Base-by-base conservation (phyloP, 2,888 invertebrate species). In the Pyralis farinalis region DNA sequence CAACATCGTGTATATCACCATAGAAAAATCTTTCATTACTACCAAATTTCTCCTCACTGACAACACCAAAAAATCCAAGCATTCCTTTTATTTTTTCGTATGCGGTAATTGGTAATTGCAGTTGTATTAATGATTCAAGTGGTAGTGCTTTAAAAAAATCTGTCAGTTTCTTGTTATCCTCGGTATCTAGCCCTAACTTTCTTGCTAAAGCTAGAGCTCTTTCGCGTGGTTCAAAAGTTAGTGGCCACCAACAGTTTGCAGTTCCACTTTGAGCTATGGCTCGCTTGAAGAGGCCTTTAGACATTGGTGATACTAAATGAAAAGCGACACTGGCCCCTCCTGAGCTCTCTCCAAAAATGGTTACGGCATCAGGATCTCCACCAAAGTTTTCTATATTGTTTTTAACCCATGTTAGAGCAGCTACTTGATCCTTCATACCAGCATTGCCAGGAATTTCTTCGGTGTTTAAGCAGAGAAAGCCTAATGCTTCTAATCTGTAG, bases 251-350 rank as follows among this genome's bases (percentile, higher is more conserved):
- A 0, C 90, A 86, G n/a, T 91, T 77, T 0, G 91, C 82, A 0
- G 91, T 91, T 0, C 95, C 95, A 54, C 95, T 95, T 61, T 94
- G 93, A 1, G 92, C 84, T 30, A 95, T 95, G 1, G 90, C 84
- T 47, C 72, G 71, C 22, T 67, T 70, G 12, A 86, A 87, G 0
- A 89, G 58, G 1, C 80, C 84, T 62, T 72, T 75, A 6, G 72
- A 71, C 80, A 88, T 81, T 0, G 86, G 85, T 1, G 89, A 89
- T 12, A 83, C 45, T 6, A 87, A 52, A 51, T 85, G 87, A 31
- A 58, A 78, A 0, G 64, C 56, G 0, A 74, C 70, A 33, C 74
- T 65, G 0, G 58, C 72, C 0, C 55, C 79, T 8, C 88, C 87
- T 9, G 78, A 78, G 41, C 88, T 88, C 53, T 85, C 79, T 0